phyloP scores from a whole-genome alignment of 30 jellyfish, hydroid and myxozoan species.

The Haliclystus octoradiatus region DNA sequence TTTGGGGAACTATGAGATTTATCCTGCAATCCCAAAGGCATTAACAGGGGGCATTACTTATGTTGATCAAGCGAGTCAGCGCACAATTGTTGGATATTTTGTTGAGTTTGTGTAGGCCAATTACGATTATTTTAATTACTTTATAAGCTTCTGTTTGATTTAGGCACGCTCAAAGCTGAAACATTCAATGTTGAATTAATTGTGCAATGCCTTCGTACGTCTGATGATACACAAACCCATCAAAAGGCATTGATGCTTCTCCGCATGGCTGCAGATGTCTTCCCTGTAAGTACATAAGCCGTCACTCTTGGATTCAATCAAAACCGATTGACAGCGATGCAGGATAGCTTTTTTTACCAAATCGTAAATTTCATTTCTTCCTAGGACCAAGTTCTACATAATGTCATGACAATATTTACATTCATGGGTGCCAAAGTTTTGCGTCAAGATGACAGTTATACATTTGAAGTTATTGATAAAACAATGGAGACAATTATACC shows the following conservation, averaged over 20 bases:
- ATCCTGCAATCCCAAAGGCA: too few relatives aligned
- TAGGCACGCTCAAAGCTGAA: neutral
- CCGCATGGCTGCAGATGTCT: constrained; percentile 59
- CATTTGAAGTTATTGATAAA: constrained; percentile 55
- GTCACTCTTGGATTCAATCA: neutral
- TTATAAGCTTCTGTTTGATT: too few relatives aligned
- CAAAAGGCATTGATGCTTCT: constrained; percentile 70
- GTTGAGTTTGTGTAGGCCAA: too few relatives aligned
- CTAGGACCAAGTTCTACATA: constrained; percentile 69
- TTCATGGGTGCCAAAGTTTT: constrained; percentile 85
- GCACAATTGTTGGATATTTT: too few relatives aligned
- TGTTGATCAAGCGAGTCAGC: too few relatives aligned
- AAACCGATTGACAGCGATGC: neutral
- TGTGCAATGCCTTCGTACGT: constrained; percentile 53
- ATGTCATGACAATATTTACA: constrained; percentile 73
- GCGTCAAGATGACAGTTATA: constrained; percentile 72
- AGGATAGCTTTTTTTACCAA: too few relatives aligned
- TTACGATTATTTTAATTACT: too few relatives aligned
- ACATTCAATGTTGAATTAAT: constrained; percentile 24
- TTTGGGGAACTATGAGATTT: too few relatives aligned
- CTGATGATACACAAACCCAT: constrained; percentile 72
- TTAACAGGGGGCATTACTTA: too few relatives aligned
- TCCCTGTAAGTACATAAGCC: constrained; percentile 32
- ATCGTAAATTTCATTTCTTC: too few relatives aligned
- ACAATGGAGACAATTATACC: constrained; percentile 86